Percentiles rank a stretch among this genome's conserved stretches.
phyloP scores from a whole-genome alignment of 1,140 invertebrate species.

The Cydia splendana region DNA sequence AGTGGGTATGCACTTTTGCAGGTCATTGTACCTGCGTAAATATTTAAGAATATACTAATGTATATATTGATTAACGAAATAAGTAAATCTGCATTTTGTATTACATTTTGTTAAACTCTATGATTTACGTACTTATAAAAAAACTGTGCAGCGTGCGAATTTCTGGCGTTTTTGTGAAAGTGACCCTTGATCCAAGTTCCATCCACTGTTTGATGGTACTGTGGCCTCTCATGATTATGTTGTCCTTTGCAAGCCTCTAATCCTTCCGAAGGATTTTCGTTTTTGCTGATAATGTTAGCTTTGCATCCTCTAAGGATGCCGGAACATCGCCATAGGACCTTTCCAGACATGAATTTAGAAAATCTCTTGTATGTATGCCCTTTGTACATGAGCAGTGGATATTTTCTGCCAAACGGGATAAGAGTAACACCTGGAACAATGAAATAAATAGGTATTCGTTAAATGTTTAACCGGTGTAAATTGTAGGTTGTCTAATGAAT shows the following conservation, averaged over 20 bases:
- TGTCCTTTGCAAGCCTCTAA: not conserved
- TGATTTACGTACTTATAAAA: not conserved
- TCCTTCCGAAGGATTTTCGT: conserved; percentile 35
- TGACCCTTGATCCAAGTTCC: conserved; percentile 36
- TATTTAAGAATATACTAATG: too few relatives aligned
- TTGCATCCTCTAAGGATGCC: conserved; percentile 47
- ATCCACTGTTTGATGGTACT: conserved; percentile 8
- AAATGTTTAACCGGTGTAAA: not conserved
- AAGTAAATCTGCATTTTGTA: too few relatives aligned
- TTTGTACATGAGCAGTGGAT: conserved; percentile 50
- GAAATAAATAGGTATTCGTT: not conserved
- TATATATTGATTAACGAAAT: too few relatives aligned
- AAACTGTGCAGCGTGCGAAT: not conserved
- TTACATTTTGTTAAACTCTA: too few relatives aligned
- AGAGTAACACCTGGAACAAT: conserved; percentile 43
- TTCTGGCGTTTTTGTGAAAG: conserved; percentile 7
- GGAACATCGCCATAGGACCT: conserved; percentile 50
- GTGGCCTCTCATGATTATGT: conserved; percentile 34
- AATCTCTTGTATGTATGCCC: conserved; percentile 49
- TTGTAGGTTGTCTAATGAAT: too few relatives aligned
- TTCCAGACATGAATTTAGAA: conserved; percentile 40
- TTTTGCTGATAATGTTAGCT: conserved; percentile 42
- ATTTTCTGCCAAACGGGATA: conserved; percentile 44
- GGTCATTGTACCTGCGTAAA: too few relatives aligned
- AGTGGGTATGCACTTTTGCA: too few relatives aligned